Evolutionary conservation across 2,797 vertebrate genomes (phyloP), one percentile per base, ranked within the genome.

Genomic region (Schizopygopsis malacanthus): DNA sequence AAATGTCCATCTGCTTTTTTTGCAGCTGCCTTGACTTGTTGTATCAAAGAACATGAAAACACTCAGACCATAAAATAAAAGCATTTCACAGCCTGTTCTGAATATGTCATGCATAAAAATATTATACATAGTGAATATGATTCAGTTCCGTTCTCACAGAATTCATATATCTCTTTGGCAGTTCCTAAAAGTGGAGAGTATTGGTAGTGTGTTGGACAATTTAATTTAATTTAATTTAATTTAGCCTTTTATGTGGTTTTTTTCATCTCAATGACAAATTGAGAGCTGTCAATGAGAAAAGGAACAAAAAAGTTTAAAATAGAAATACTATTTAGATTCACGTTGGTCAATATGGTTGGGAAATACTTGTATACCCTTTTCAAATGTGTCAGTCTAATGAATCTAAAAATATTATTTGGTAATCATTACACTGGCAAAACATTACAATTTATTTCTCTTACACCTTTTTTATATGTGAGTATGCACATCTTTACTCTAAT

Each of bases 31-130:
- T n/a, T 82, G 25, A 73, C 25, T 39, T 7, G 15, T 73, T 61
- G 73, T 82, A 61, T 61, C 39, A 73, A 61, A 61, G 6, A 45
- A 59, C 39, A 61, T 56, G 8, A 81, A 81, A 71, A 79, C 15
- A 79, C 56, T 45, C 20, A 63, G 7, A 45, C 22, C 65, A 70
- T 67, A 22, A 80, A 81, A 56, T 4, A 72, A 56, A 16, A 37
- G 18, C 6, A 47, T 61, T 83, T 47, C 41, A 37, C 41, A 59
- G 9, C 4, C 4, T 56, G 22, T 41, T 28, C 37, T 28, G 54
- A 59, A 9, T 54, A 2, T 25, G 43, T 79, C 12, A 33, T 33
- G 2, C 33, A 33, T 33, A 33, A 33, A 33, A 33, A 33, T 33
- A 33, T 33, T 52, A 45, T 47, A 8, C 13, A 18, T 75, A 4